Evolutionary conservation across 2,113 vertebrate genomes (phyloP).

Genomic region (Otus sunia): DNA sequence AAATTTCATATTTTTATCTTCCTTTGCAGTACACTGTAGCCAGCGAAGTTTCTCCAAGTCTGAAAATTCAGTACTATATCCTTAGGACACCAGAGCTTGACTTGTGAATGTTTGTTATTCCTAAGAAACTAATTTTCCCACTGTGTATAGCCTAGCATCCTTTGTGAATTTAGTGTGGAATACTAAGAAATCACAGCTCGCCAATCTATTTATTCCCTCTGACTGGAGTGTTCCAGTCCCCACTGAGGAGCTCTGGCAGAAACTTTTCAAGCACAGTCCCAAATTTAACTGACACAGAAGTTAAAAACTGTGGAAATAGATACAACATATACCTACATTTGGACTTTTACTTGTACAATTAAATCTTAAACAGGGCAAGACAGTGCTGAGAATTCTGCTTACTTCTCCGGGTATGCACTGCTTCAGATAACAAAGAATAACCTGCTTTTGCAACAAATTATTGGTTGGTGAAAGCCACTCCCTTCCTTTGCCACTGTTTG

Average conservation of each 20-base stretch:
- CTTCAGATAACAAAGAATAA: slow-evolving; percentile 30
- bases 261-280: not conserved
- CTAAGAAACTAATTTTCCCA: not conserved
- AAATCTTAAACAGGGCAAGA: not conserved
- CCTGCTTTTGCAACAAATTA: slow-evolving; percentile 9
- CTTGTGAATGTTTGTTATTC: not conserved
- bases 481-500: not conserved
- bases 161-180: not conserved
- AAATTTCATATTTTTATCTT: not conserved
- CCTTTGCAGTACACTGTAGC: not conserved
- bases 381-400: not conserved
- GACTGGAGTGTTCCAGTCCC: not conserved
- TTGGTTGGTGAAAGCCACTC: slow-evolving; percentile 15
- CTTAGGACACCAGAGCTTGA: not conserved
- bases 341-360: not conserved
- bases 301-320: not conserved
- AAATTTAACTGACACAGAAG: not conserved
- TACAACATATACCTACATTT: not conserved
- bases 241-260: not conserved
- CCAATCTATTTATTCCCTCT: not conserved
- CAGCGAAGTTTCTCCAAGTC: not conserved
- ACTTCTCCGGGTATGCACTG: not conserved
- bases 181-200: not conserved
- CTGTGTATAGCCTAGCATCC: not conserved
- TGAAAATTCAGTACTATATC: not conserved